Evolutionary conservation across 2,113 vertebrate species (phyloP), one percentile per base, ranked within the genome.

Genomic region (Gobio gobio): DNA sequence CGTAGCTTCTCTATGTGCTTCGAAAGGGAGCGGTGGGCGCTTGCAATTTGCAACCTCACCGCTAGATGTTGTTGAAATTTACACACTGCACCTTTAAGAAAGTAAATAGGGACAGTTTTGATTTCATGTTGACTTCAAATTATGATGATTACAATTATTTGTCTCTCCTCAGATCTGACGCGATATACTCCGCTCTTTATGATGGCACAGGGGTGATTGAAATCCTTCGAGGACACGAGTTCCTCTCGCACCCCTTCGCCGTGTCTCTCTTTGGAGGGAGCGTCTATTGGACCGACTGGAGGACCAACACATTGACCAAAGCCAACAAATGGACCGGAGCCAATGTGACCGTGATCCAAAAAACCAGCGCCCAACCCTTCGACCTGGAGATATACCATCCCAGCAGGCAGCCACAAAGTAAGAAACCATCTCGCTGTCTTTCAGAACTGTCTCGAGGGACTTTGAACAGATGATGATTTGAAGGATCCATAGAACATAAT

Each of bases 241-340:
- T 96, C 79, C 94, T 97, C 64, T 97, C 96, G n/a, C 96, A 97
- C 80, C 96, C 96, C 6, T 97, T 97, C 83, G 96, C 96, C 56
- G 96, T 97, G 43, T 96, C 96, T 77, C 87, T 97, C 1, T 97
- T 94, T 75, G 96, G 96, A 56, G 97, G 96, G 83, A 95, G 95
- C 33, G 96, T 97, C 1, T 97, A 96, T 61, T 97, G 96, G 96
- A 97, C 96, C 5, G 96, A 97, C 33, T 97, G 96, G 96, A 92
- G 96, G 82, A 97, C 96, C 78, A 97, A 97, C 33, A 97, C 96
- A 0, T 89, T 97, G 64, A 94, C 96, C 75, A 97, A 96, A 93
- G 96, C 96, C 87, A 97, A 95, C 84, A 97, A 97, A 88, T 97
- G 96, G 96, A 97, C 95, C 22, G 96, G 96, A 3, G 94, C 95